Conservation (phyloP, 2,113 vertebrate genomes). For the Lepidothrix coronata region DNA sequence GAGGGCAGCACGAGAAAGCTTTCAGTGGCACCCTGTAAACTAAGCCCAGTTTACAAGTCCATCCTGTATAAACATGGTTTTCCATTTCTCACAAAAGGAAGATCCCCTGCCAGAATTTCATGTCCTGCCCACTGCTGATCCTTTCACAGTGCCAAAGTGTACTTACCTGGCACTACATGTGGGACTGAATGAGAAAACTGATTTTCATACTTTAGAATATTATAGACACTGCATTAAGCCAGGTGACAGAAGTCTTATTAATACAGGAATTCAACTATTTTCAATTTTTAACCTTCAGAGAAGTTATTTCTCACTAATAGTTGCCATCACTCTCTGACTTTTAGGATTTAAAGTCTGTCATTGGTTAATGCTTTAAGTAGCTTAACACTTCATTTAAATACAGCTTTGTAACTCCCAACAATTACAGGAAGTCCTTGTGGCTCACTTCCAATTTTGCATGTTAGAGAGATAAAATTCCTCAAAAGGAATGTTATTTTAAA, state of each 20-base stretch:
- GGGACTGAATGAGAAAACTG: not conserved
- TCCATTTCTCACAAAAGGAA: not conserved
- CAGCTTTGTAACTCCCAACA: conserved; percentile 48
- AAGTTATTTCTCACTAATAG: not conserved
- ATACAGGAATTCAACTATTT: not conserved
- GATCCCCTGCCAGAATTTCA: not conserved
- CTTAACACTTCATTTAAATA: conserved; percentile 63
- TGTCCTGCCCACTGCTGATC: not conserved
- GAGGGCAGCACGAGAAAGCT: not conserved
- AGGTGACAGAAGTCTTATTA: not conserved
- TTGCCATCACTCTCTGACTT: not conserved
- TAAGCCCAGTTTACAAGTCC: not conserved
- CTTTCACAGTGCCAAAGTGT: not conserved
- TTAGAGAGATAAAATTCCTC: conserved; percentile 38
- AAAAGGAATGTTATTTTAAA: conserved; percentile 3
- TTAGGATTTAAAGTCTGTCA: not conserved
- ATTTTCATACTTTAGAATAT: not conserved
- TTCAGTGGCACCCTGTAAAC: not conserved
- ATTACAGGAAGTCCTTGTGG: conserved; percentile 17
- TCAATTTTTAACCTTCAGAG: not conserved
- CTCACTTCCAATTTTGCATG: conserved; percentile 13
- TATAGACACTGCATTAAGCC: not conserved
- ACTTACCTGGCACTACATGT: rapidly evolving
- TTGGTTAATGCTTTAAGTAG: conserved; percentile 31
- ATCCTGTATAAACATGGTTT: not conserved